These are phyloP conservation scores for Anabas testudineus DNA, from an alignment of 2,797 vertebrate species.

Conservation along the genomic window DNA sequence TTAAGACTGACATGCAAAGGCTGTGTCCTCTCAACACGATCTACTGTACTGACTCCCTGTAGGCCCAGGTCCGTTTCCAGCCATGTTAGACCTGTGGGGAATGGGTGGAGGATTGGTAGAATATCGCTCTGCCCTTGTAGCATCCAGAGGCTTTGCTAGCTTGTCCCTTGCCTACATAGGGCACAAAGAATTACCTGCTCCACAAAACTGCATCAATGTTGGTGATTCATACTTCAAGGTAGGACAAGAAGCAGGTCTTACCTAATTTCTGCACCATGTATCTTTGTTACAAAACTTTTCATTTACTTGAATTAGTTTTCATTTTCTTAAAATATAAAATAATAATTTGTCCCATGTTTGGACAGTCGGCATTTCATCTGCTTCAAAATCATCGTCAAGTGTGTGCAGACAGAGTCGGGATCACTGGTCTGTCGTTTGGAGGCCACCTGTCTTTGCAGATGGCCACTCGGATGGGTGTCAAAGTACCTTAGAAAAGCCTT, in stretches of 20 bases:
- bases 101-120: constrained; percentile 87
- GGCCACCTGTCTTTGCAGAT: constrained; percentile 63
- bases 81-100: constrained; percentile 87
- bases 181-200: constrained; percentile 86
- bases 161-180: constrained; percentile 84
- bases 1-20: not conserved
- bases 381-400: constrained; percentile 73
- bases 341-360: constrained; percentile 20
- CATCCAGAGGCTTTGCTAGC: constrained; percentile 85
- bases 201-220: constrained; percentile 54
- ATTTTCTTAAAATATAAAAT: not conserved
- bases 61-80: constrained; percentile 90
- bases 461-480: constrained; percentile 43
- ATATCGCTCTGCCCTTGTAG: constrained; percentile 85
- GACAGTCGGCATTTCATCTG: constrained; percentile 72
- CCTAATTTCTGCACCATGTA: not conserved
- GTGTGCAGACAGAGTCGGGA: constrained; percentile 67
- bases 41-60: constrained; percentile 7
- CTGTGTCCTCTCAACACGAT: not conserved
- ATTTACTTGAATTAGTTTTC: not conserved
- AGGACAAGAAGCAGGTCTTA: not conserved
- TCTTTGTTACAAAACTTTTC: not conserved
- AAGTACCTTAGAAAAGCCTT: constrained; percentile 57
- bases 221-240: constrained; percentile 76
- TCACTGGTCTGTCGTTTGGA: constrained; percentile 77